These are phyloP conservation scores for Eupithecia vulgata DNA, from an alignment of 2,888 invertebrate genomes.

Conservation along the genomic window DNA sequence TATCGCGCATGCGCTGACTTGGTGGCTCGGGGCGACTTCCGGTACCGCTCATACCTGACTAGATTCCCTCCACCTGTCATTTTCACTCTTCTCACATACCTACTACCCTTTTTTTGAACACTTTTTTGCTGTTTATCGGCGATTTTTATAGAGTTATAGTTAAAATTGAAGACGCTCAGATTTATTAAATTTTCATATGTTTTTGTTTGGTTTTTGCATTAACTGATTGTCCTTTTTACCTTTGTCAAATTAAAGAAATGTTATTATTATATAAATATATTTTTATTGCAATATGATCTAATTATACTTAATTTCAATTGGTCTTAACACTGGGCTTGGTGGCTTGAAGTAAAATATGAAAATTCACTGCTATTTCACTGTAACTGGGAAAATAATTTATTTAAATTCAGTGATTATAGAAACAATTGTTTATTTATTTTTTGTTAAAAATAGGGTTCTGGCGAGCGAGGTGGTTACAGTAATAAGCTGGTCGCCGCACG, in stretches of 20 bases:
- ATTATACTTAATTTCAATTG: neutral
- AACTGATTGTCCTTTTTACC: neutral
- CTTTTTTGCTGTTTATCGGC: neutral
- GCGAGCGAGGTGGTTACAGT: slow-evolving; percentile 36
- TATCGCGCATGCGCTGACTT: slow-evolving; percentile 66
- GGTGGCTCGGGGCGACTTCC: slow-evolving; percentile 63
- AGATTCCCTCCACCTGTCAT: slow-evolving; percentile 71
- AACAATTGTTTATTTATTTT: neutral
- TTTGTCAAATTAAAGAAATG: neutral
- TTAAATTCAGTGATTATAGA: neutral
- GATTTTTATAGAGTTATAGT: neutral
- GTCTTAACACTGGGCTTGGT: neutral
- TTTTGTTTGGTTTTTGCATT: neutral
- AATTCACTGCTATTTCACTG: neutral
- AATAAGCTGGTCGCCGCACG: slow-evolving; percentile 56
- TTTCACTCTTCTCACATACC: slow-evolving; percentile 47
- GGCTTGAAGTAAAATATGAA: neutral
- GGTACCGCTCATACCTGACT: slow-evolving; percentile 64
- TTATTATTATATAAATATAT: neutral
- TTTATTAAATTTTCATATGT: too few relatives aligned
- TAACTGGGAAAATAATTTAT: neutral
- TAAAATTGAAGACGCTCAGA: neutral
- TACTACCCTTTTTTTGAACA: slow-evolving; percentile 48
- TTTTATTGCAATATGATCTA: neutral
- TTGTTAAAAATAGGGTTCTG: slow-evolving; percentile 7